phyloP scores from a whole-genome alignment of 2,888 invertebrate species.

The Tetanocera ferruginea region DNA sequence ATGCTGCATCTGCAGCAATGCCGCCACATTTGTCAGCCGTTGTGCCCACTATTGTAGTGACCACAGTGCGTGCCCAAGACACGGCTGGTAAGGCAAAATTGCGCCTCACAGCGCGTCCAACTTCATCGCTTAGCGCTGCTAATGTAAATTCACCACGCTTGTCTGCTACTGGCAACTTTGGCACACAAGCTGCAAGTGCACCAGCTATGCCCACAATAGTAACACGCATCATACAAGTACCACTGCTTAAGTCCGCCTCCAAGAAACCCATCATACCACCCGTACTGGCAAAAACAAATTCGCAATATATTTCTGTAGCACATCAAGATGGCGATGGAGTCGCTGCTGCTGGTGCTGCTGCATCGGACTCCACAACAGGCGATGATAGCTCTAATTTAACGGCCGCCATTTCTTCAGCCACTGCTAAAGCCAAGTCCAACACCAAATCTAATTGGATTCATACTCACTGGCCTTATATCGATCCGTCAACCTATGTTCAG shows the following conservation, averaged over 20 bases:
- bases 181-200: slow-evolving; percentile 31
- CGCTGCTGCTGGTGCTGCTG: not conserved
- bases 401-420: not conserved
- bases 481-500: slow-evolving; percentile 77
- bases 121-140: slow-evolving; percentile 35
- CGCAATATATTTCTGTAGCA: slow-evolving; percentile 35
- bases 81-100: slow-evolving; percentile 22
- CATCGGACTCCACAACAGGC: slow-evolving; percentile 28
- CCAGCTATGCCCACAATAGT: slow-evolving; percentile 54
- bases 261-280: slow-evolving; percentile 72
- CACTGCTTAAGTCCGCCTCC: slow-evolving; percentile 70
- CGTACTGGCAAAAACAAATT: slow-evolving; percentile 63
- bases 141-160: slow-evolving; percentile 46
- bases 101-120: slow-evolving; percentile 44
- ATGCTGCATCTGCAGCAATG: slow-evolving; percentile 11
- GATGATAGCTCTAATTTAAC: not conserved
- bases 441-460: slow-evolving; percentile 72
- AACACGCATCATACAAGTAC: slow-evolving; percentile 67
- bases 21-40: slow-evolving; percentile 23
- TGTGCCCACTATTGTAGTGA: slow-evolving; percentile 49
- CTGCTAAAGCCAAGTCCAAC: not conserved
- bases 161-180: slow-evolving; percentile 39
- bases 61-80: slow-evolving; percentile 30
- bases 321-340: not conserved
- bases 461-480: slow-evolving; percentile 76